Conservation (phyloP, 2,888 invertebrate species). For the Aethes cnicana region DNA sequence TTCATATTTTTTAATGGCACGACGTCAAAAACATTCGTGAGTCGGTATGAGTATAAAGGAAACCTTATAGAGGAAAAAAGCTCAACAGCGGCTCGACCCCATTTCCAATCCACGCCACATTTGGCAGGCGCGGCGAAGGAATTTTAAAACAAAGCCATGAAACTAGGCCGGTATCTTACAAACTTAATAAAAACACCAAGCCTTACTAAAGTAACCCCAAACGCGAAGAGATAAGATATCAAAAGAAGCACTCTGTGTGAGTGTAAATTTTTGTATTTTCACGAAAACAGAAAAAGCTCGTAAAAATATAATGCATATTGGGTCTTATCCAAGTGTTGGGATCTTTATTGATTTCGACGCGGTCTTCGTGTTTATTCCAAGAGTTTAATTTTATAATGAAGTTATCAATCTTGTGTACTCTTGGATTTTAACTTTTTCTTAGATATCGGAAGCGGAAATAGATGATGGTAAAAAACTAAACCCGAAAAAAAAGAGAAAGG, state of each 20-base stretch:
- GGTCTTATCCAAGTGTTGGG: conserved; percentile 38
- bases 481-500: background rate
- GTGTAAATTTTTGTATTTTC: conserved; percentile 30
- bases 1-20: conserved; percentile 27
- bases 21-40: conserved; percentile 26
- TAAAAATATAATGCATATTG: conserved; percentile 46
- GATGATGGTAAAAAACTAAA: background rate
- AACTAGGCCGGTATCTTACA: conserved; percentile 40
- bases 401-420: no score
- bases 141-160: conserved; percentile 61
- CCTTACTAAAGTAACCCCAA: background rate
- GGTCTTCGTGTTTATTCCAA: background rate
- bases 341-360: conserved; percentile 36
- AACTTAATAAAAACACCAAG: conserved; percentile 5
- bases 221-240: background rate
- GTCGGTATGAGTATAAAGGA: conserved; percentile 37
- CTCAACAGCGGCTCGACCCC: conserved; percentile 47
- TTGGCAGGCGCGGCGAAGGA: conserved; percentile 55
- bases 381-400: no score
- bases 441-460: no score
- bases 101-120: conserved; percentile 50
- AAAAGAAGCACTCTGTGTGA: background rate
- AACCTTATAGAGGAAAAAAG: conserved; percentile 40
- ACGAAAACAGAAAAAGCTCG: conserved; percentile 38
- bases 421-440: no score